Conservation (phyloP, 2,797 vertebrate species). For the Ctenochaetus hawaiiensis region DNA sequence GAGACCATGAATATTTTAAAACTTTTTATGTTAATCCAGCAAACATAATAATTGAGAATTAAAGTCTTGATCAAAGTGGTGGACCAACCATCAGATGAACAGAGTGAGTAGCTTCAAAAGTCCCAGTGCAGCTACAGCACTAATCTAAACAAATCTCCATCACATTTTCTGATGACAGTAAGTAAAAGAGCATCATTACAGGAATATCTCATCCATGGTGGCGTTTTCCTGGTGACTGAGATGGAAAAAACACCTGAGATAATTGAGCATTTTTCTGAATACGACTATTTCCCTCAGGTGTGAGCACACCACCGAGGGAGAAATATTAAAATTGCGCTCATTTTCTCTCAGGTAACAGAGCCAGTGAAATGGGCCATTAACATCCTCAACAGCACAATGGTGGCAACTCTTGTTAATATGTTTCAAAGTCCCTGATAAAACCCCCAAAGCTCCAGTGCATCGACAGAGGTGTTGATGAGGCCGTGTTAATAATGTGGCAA, state of each 20-base stretch:
- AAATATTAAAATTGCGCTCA: conserved; percentile 19
- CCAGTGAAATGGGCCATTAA: conserved; percentile 37
- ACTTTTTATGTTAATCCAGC: background rate
- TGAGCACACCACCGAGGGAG: background rate
- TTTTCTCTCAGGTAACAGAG: conserved; percentile 14
- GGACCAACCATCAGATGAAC: background rate
- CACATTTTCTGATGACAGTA: background rate
- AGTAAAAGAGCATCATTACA: background rate
- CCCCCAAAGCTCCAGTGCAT: conserved; percentile 19
- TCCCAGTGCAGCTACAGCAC: background rate
- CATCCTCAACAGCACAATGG: conserved; percentile 11
- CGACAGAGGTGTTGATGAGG: conserved; percentile 36
- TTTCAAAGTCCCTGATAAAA: conserved; percentile 19
- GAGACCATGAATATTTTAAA: background rate
- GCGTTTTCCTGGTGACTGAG: background rate
- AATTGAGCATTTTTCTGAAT: background rate
- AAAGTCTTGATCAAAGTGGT: background rate
- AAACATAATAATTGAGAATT: background rate
- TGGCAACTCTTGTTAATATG: conserved; percentile 4
- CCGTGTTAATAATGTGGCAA: conserved; percentile 33
- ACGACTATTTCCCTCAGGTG: background rate
- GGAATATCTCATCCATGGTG: background rate
- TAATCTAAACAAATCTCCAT: background rate
- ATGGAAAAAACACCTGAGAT: background rate
- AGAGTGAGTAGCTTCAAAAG: background rate